Conservation (phyloP, 1,140 invertebrate species). For the Pseudomyrmex concolor region DNA sequence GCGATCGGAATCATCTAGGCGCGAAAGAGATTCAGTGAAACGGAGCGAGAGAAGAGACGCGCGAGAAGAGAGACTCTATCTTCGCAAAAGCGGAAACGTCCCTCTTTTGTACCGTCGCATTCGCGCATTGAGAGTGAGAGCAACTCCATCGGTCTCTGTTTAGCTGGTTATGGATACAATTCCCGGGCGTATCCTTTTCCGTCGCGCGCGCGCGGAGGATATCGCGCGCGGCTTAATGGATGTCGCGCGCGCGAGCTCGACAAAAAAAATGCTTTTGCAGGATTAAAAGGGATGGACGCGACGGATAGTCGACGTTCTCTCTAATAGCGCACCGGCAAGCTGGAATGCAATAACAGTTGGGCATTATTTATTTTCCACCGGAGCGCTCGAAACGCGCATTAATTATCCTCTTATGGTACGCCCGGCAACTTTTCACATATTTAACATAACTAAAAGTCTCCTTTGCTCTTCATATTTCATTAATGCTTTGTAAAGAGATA, state of each 20-base stretch:
- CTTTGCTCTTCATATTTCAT: background rate
- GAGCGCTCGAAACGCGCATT: conserved; percentile 42
- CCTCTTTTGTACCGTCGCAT: conserved; percentile 32
- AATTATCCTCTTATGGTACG: conserved; percentile 50
- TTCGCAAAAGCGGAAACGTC: background rate
- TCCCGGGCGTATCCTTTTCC: conserved; percentile 38
- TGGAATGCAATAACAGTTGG: conserved; percentile 68
- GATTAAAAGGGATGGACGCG: conserved; percentile 61
- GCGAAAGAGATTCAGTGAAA: conserved; percentile 25
- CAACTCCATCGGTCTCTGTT: conserved; percentile 48
- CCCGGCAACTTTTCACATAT: background rate
- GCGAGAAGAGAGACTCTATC: conserved; percentile 2
- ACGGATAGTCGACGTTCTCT: background rate
- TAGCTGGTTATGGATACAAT: conserved; percentile 24
- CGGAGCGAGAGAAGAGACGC: conserved; percentile 13
- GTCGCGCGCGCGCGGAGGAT: conserved; percentile 39
- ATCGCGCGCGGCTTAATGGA: conserved; percentile 61
- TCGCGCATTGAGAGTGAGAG: background rate
- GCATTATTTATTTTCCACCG: conserved; percentile 66
- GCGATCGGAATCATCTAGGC: too few relatives aligned
- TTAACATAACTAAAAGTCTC: conserved; percentile 11
- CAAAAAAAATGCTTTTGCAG: conserved; percentile 18
- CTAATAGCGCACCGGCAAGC: conserved; percentile 43
- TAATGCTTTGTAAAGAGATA: background rate
- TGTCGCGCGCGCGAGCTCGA: conserved; percentile 1